Percentiles rank a stretch among this genome's conserved stretches.
These are phyloP conservation scores for Lymantria monacha DNA, from an alignment of 2,888 invertebrate genomes.

Conservation along the genomic window DNA sequence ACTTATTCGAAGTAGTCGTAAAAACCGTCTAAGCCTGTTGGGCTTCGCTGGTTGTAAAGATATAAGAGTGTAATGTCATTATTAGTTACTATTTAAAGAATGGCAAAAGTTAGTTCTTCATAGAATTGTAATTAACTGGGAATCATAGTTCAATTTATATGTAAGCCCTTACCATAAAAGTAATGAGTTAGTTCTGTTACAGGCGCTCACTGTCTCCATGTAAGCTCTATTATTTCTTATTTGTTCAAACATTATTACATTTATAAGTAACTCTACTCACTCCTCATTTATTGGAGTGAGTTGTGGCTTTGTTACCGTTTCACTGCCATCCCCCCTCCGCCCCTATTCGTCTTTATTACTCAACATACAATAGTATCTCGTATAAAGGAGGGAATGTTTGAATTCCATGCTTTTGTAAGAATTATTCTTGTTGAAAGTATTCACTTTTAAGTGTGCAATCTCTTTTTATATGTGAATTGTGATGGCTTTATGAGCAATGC, in stretches of 20 bases:
- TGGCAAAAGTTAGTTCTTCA: no score
- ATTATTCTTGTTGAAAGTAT: background rate
- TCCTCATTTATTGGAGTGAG: constrained; percentile 32
- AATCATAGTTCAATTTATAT: constrained; percentile 5
- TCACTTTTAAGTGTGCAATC: background rate
- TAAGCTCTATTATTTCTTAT: constrained; percentile 31
- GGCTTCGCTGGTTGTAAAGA: no score
- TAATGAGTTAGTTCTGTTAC: constrained; percentile 26
- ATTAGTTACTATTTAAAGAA: no score
- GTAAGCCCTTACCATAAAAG: constrained; percentile 25
- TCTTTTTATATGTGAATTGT: background rate
- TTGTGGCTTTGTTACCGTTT: constrained; percentile 18
- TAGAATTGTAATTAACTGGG: no score
- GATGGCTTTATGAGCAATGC: background rate
- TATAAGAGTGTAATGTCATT: no score
- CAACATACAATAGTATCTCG: background rate
- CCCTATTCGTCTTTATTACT: constrained; percentile 3
- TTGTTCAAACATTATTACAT: constrained; percentile 25
- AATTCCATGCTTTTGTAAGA: background rate
- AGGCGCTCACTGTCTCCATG: constrained; percentile 17
- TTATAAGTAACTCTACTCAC: constrained; percentile 29
- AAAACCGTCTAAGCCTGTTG: no score
- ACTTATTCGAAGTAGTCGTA: no score
- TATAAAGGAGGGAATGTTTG: background rate
- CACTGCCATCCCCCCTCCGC: constrained; percentile 9